Percentiles rank a stretch among this genome's conserved stretches.
These are phyloP conservation scores for Habrosyne pyritoides DNA, from an alignment of 2,888 invertebrate species.

Conservation along the genomic window DNA sequence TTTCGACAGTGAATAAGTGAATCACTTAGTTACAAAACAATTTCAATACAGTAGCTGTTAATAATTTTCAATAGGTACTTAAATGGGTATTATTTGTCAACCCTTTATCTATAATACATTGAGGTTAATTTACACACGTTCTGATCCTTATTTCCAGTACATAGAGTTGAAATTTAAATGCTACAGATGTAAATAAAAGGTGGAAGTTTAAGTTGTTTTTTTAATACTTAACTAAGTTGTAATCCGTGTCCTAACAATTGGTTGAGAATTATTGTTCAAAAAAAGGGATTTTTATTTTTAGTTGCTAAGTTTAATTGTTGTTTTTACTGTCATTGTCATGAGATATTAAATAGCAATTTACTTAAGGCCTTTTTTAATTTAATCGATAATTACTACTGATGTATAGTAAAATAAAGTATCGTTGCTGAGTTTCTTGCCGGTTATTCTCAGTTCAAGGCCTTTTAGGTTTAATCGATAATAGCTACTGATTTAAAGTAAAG, in stretches of 20 bases:
- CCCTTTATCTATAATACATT: neutral
- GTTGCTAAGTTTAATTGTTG: neutral
- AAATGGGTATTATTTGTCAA: neutral
- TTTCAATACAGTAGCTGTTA: neutral
- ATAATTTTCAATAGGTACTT: neutral
- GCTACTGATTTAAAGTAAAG: too few species aligned
- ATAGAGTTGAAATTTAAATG: neutral
- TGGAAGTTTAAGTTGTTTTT: neutral
- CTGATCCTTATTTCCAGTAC: neutral
- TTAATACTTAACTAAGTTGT: neutral
- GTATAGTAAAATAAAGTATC: too few species aligned
- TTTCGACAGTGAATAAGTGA: neutral
- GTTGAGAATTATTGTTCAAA: neutral
- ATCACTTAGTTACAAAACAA: neutral
- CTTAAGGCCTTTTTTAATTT: too few species aligned
- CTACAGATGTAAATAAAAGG: neutral
- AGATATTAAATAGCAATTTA: too few species aligned
- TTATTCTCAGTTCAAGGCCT: too few species aligned
- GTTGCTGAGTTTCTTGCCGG: too few species aligned
- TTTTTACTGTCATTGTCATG: too few species aligned
- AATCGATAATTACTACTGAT: too few species aligned
- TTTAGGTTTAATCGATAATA: too few species aligned
- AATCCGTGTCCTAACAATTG: neutral
- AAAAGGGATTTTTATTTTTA: too few species aligned
- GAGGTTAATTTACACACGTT: neutral